phyloP scores from a whole-genome alignment of 2,888 invertebrate genomes.

The Ichneumon xanthorius region DNA sequence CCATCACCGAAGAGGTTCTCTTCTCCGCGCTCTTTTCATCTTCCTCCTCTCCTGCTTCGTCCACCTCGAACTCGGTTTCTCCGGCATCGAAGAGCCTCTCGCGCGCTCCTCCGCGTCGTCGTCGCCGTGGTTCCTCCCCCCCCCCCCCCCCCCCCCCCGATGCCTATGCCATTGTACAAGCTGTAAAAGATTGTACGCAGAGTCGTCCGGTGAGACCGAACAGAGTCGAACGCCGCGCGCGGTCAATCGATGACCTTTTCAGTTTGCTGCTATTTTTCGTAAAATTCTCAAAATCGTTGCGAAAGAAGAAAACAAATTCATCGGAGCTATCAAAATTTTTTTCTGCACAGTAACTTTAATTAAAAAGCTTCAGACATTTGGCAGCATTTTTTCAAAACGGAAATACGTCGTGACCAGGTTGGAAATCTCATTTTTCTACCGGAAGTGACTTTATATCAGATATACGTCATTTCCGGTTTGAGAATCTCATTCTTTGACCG shows the following conservation, averaged over 20 bases:
- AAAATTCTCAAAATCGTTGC: not conserved
- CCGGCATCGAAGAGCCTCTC: constrained; percentile 13
- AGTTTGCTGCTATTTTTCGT: not conserved
- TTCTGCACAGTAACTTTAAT: no score
- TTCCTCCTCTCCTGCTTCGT: constrained; percentile 42
- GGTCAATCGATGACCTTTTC: not conserved
- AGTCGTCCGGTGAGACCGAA: not conserved
- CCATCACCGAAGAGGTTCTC: constrained; percentile 85
- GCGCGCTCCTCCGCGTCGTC: constrained; percentile 46
- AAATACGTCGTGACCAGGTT: no score
- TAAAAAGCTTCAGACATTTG: no score
- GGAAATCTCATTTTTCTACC: no score
- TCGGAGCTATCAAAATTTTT: no score
- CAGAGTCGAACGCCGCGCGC: no score
- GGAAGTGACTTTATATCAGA: no score
- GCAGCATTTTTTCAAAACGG: no score
- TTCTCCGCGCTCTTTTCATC: constrained; percentile 65
- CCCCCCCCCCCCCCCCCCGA: not conserved
- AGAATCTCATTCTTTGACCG: no score
- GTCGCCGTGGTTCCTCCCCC: constrained; percentile 8
- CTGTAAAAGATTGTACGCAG: constrained; percentile 16
- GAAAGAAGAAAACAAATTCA: not conserved
- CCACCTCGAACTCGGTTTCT: constrained; percentile 23
- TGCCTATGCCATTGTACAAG: constrained; percentile 17
- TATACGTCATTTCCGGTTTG: no score